Evolutionary conservation across 2,888 invertebrate species (phyloP), one percentile per base, ranked within the genome.

Genomic region (Chymomyza procnemis): DNA sequence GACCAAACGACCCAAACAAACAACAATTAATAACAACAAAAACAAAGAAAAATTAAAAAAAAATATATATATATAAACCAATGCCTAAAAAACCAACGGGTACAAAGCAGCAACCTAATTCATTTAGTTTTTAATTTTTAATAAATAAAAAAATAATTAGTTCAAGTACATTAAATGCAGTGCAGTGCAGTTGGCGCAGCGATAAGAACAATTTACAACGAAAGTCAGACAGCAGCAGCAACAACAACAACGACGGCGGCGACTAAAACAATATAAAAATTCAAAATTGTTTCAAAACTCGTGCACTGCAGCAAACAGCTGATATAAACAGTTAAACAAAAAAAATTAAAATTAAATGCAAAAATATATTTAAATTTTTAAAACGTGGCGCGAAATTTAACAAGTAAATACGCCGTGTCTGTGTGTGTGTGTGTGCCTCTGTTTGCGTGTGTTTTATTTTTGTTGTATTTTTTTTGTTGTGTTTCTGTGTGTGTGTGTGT

Each of bases 171-270:
- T n/a, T n/a, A n/a, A n/a, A 71, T 19, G 61, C 56, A 65, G 62
- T 55, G 52, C 63, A 56, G n/a, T 54, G 57, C 61, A 34, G 30
- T n/a, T n/a, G n/a, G n/a, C n/a, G n/a, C n/a, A 66, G 21, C 67
- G 52, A 34, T 47, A 64, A 65, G 57, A 65, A 59, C 34, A 64
- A 57, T 46, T 47, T 21, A 56, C 48, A 61, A n/a, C 19, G 52
- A 46, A 56, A 19, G 19, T 26, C 64, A 50, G 26, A 16, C 19
- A n/a, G 72, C 22, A 54, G 47, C 69, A 59, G 58, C 72, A 76
- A 65, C 50, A 65, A 47, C 55, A 67, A 76, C 52, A 73, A 66
- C 50, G 68, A 66, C 66, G 57, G 70, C 60, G 56, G 50, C 61
- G 5, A 47, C 47, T 4, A 47, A 47, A 47, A 47, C 47, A 47